Conservation (phyloP, 1,140 invertebrate species). For the Megalopta genalis region DNA sequence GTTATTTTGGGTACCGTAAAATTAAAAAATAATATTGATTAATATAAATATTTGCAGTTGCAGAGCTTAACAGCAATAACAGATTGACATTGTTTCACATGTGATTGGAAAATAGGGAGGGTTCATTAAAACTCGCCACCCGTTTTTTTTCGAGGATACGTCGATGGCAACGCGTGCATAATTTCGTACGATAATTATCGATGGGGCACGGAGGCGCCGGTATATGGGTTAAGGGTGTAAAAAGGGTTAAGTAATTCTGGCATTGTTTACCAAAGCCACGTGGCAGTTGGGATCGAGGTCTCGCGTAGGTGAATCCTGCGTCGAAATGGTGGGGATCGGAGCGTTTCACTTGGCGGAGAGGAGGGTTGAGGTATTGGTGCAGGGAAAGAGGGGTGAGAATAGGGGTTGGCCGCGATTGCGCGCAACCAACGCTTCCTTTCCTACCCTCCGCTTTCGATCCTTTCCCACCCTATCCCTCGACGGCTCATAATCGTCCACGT, state of each 20-base stretch:
- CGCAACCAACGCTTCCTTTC: not conserved
- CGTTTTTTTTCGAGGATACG: too few relatives aligned
- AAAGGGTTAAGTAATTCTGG: slow-evolving; percentile 7
- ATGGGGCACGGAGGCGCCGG: not conserved
- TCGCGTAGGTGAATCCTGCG: slow-evolving; percentile 28
- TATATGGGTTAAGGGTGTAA: not conserved
- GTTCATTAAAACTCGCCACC: too few relatives aligned
- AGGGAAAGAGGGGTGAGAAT: slow-evolving; percentile 10
- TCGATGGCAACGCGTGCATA: not conserved
- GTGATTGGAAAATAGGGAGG: too few relatives aligned
- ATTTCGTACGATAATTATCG: not conserved
- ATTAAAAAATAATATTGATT: too few relatives aligned
- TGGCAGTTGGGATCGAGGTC: slow-evolving; percentile 55
- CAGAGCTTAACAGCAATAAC: too few relatives aligned
- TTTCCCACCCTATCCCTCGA: not conserved
- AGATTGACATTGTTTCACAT: too few relatives aligned
- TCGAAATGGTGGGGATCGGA: slow-evolving; percentile 21
- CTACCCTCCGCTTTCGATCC: not conserved
- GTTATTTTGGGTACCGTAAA: too few relatives aligned
- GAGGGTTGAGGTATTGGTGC: slow-evolving; percentile 10
- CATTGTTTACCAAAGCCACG: slow-evolving; percentile 73
- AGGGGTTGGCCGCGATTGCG: slow-evolving; percentile 51
- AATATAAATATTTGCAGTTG: too few relatives aligned
- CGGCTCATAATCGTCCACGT: slow-evolving; percentile 26
- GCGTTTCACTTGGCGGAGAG: slow-evolving; percentile 3